Conservation (phyloP, 37 sponge, comb jelly and placozoan species). For the Hormiphora californensis region DNA sequence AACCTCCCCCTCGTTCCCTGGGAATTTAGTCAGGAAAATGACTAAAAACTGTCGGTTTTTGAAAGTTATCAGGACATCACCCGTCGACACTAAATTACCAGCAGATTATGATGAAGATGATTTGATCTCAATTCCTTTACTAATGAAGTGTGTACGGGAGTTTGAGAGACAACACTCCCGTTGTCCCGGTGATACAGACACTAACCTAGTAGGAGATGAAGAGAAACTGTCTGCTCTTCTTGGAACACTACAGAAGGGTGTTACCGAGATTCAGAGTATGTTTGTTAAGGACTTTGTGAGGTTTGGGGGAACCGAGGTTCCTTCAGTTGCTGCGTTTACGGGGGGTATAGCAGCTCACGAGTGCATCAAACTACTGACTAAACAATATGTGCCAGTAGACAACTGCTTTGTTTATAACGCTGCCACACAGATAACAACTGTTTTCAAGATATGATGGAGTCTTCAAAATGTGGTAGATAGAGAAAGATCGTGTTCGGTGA, state of each 20-base stretch:
- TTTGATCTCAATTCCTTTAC: no score
- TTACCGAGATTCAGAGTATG: background rate
- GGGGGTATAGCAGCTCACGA: conserved; percentile 94
- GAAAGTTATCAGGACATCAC: background rate
- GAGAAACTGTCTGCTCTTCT: background rate
- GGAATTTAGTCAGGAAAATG: conserved; percentile 57
- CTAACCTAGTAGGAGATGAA: background rate
- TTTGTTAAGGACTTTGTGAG: conserved; percentile 55
- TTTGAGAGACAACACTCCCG: background rate
- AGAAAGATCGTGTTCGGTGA: background rate
- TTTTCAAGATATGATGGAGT: background rate
- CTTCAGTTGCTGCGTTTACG: conserved; percentile 85
- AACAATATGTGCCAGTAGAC: conserved; percentile 91
- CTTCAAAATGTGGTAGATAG: background rate
- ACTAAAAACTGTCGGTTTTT: conserved; percentile 55
- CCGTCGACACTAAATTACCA: no score
- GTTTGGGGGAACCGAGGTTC: conserved; percentile 76
- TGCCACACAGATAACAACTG: conserved; percentile 52
- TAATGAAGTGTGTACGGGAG: no score
- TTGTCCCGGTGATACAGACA: background rate
- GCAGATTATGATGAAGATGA: no score
- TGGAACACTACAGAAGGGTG: background rate
- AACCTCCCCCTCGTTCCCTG: conserved; percentile 39
- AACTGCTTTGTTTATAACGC: conserved; percentile 89
- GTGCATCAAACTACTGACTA: conserved; percentile 85